Percentiles rank a stretch among this genome's conserved stretches.
Evolutionary conservation across 1,140 invertebrate species (phyloP).

Genomic region (Temnothorax curvispinosus): DNA sequence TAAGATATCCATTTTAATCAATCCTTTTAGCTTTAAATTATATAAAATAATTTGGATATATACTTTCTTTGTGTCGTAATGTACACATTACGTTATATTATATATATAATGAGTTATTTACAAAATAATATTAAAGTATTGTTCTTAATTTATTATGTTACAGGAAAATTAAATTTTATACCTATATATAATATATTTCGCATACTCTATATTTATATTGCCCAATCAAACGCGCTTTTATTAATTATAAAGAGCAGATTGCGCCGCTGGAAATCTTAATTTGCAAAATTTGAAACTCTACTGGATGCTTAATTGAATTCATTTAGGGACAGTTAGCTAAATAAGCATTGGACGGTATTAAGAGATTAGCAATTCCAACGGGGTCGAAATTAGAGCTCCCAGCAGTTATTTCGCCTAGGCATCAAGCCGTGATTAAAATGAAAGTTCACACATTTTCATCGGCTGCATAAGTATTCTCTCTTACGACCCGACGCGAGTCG

Average conservation of each 20-base stretch:
- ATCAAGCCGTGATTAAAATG: conserved; percentile 3
- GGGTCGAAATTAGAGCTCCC: not conserved
- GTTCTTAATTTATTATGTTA: not conserved
- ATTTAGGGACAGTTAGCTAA: not conserved
- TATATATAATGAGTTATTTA: not conserved
- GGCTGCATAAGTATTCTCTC: conserved; percentile 1
- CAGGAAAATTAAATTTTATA: not conserved
- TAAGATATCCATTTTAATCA: not conserved
- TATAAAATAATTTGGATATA: not conserved
- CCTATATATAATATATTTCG: not conserved
- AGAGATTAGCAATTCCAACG: not conserved
- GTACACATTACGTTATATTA: not conserved
- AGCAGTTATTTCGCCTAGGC: conserved; percentile 1
- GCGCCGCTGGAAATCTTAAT: not conserved
- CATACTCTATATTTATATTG: not conserved
- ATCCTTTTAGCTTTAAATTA: not conserved
- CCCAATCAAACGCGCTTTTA: not conserved
- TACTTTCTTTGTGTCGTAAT: not conserved
- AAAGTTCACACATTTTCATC: conserved; percentile 45
- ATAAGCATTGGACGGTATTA: not conserved
- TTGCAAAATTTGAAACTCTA: not conserved
- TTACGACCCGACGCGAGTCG: not conserved
- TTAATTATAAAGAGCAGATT: not conserved
- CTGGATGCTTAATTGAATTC: not conserved
- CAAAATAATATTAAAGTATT: not conserved